phyloP scores from a whole-genome alignment of 2,797 vertebrate species.

The Silurus aristotelis region DNA sequence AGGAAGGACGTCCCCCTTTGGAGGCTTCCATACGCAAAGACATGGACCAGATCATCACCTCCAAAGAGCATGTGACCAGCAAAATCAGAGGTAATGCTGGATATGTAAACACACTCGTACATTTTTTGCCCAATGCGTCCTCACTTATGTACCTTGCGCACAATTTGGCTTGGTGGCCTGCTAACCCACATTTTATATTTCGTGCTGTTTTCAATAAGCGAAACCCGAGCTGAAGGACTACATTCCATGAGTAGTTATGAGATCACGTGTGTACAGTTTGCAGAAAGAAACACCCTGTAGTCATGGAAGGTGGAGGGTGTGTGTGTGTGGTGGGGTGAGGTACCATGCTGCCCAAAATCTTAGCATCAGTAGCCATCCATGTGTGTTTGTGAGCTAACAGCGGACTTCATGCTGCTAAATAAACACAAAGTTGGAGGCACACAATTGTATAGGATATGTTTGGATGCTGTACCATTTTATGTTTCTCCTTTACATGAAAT shows the following conservation, averaged over 20 bases:
- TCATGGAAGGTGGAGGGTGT: too few relatives aligned
- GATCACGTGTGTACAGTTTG: background rate
- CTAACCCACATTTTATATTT: background rate
- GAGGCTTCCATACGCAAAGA: constrained; percentile 87
- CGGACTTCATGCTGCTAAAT: background rate
- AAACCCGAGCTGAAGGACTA: constrained; percentile 16
- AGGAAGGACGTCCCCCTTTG: constrained; percentile 74
- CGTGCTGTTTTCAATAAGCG: background rate
- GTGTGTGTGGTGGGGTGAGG: too few relatives aligned
- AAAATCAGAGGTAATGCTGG: constrained; percentile 78
- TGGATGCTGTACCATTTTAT: too few relatives aligned
- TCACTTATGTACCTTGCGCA: background rate
- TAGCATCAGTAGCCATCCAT: background rate
- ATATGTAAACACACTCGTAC: background rate
- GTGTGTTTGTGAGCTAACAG: background rate
- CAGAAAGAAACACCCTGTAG: background rate
- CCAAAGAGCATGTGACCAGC: constrained; percentile 91
- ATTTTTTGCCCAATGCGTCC: background rate
- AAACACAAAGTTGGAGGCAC: background rate
- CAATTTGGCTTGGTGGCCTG: background rate
- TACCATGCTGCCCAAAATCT: background rate
- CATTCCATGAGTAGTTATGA: constrained; percentile 37
- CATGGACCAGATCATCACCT: constrained; percentile 96
- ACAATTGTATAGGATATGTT: too few relatives aligned
- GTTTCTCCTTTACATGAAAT: too few relatives aligned